Evolutionary conservation across 2,888 invertebrate genomes (phyloP).

Genomic region (Nomada lathburiana): DNA sequence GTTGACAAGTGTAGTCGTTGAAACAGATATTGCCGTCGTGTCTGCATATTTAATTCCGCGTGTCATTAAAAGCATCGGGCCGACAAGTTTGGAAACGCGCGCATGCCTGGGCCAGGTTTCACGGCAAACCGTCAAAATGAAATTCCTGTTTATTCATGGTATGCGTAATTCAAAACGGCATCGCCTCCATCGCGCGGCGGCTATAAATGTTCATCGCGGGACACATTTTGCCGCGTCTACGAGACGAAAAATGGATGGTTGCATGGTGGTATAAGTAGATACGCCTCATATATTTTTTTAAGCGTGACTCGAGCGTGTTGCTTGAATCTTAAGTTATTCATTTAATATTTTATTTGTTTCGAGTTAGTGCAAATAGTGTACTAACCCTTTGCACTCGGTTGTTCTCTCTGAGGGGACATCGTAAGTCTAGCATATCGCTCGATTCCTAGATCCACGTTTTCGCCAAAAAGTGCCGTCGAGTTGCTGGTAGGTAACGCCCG

Average conservation of each 20-base stretch:
- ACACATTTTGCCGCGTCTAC: constrained; percentile 26
- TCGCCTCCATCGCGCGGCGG: constrained; percentile 21
- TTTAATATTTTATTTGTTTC: too few relatives aligned
- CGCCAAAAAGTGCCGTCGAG: too few relatives aligned
- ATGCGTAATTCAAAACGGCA: constrained; percentile 58
- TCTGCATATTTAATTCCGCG: constrained; percentile 60
- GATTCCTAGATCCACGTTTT: too few relatives aligned
- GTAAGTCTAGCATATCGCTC: too few relatives aligned
- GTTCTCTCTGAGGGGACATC: too few relatives aligned
- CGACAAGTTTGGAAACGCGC: constrained; percentile 39
- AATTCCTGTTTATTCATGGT: constrained; percentile 65
- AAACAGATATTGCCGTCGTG: constrained; percentile 36
- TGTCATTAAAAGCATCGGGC: constrained; percentile 62
- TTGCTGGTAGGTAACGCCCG: too few relatives aligned
- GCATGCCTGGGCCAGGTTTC: constrained; percentile 43
- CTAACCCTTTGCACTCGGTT: too few relatives aligned
- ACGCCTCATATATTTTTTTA: too few relatives aligned
- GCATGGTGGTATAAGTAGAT: background rate
- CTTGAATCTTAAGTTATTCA: too few relatives aligned
- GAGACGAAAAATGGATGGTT: background rate
- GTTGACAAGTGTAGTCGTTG: constrained; percentile 19
- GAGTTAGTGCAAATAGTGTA: too few relatives aligned
- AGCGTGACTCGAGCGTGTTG: too few relatives aligned
- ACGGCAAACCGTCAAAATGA: constrained; percentile 63
- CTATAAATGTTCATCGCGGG: constrained; percentile 42